Conservation (phyloP, 2,888 invertebrate species). For the Melinaea menophilus region DNA sequence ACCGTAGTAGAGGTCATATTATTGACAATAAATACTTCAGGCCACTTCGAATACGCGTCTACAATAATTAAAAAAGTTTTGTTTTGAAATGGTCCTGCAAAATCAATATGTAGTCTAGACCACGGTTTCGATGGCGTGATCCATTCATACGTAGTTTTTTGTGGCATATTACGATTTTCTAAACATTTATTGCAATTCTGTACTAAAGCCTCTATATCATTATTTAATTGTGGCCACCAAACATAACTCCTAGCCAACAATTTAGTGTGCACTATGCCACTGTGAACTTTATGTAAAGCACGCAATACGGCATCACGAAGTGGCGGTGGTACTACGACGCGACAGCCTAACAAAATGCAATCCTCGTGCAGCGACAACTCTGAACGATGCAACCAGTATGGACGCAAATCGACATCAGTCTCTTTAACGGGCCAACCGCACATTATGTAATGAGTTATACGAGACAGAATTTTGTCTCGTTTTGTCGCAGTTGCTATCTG, state of each 20-base stretch:
- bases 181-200: slow-evolving; percentile 10
- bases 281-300: slow-evolving; percentile 25
- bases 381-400: slow-evolving; percentile 18
- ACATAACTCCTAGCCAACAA: slow-evolving; percentile 32
- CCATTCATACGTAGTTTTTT: slow-evolving; percentile 22
- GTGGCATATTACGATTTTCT: slow-evolving; percentile 22
- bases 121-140: slow-evolving; percentile 23
- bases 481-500: slow-evolving; percentile 18
- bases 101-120: slow-evolving; percentile 30
- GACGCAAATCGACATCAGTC: slow-evolving; percentile 3
- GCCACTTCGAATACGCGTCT: slow-evolving; percentile 29
- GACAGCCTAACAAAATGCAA: slow-evolving; percentile 21
- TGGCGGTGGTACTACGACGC: slow-evolving; percentile 14
- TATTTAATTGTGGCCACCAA: slow-evolving; percentile 32
- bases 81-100: slow-evolving; percentile 26
- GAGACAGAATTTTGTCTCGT: slow-evolving; percentile 16
- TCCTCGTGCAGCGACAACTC: slow-evolving; percentile 18
- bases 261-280: slow-evolving; percentile 32
- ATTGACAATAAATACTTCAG: slow-evolving; percentile 22
- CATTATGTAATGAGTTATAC: slow-evolving; percentile 12
- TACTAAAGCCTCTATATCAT: slow-evolving; percentile 17
- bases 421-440: too few species aligned
- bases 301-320: slow-evolving; percentile 14
- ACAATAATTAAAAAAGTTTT: slow-evolving; percentile 28
- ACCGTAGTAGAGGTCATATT: slow-evolving; percentile 25